Evolutionary conservation across 2,797 vertebrate species (phyloP).

Genomic region (Tenualosa ilisha): DNA sequence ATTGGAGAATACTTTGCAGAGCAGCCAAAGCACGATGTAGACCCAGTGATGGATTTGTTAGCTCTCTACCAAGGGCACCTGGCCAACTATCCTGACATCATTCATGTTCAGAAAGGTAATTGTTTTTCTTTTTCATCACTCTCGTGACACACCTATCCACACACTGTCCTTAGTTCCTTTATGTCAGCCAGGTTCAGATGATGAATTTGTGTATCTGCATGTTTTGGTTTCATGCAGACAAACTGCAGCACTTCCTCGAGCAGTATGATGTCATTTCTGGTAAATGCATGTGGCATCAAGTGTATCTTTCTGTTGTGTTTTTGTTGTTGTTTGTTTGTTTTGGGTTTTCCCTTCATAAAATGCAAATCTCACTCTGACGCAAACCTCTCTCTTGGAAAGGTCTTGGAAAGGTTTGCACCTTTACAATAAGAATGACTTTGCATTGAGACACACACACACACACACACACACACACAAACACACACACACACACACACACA

Average conservation of each 20-base stretch:
- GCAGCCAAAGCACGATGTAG: slow-evolving; percentile 92
- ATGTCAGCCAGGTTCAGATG: neutral
- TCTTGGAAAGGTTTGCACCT: neutral
- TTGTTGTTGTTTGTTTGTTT: no score
- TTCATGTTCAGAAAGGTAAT: slow-evolving; percentile 99
- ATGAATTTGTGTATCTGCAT: neutral
- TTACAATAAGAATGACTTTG: slow-evolving; percentile 14
- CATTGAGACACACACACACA: slow-evolving; percentile 27
- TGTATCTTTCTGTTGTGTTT: neutral
- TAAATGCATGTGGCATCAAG: neutral
- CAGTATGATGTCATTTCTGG: neutral
- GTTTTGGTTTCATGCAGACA: neutral
- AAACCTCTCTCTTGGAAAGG: no score
- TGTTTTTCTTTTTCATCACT: neutral
- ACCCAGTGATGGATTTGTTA: slow-evolving; percentile 93
- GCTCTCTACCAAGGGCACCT: slow-evolving; percentile 96
- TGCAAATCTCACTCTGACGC: neutral
- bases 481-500: slow-evolving; percentile 16
- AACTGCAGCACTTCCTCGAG: neutral
- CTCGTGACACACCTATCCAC: neutral
- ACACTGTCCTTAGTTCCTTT: neutral
- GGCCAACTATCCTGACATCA: slow-evolving; percentile 98
- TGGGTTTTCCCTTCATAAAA: neutral
- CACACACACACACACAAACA: slow-evolving; percentile 16
- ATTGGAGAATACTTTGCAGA: slow-evolving; percentile 95